A percentile compares a stretch with the other conserved stretches of the same genome.
Conservation (phyloP, 1,140 invertebrate species). For the Drosophila bipectinata region DNA sequence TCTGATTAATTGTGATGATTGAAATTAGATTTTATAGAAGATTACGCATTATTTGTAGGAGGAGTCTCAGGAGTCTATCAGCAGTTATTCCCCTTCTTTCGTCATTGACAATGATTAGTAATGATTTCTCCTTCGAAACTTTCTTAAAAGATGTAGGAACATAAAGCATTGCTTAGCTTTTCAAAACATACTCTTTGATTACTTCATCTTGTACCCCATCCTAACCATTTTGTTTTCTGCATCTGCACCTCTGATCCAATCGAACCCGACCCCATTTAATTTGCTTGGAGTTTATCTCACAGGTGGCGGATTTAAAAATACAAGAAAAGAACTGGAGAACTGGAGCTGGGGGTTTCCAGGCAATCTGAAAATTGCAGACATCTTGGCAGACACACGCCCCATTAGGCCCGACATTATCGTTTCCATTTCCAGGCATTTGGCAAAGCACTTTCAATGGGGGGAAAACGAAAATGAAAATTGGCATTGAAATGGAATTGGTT, state of each 20-base stretch:
- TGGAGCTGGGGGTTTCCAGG: not conserved
- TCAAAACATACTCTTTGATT: slow-evolving; percentile 7
- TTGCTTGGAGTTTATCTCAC: slow-evolving; percentile 38
- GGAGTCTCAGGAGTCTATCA: not conserved
- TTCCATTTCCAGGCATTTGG: slow-evolving; percentile 49
- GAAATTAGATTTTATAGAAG: not conserved
- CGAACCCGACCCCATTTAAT: slow-evolving; percentile 69
- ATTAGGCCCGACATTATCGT: slow-evolving; percentile 53
- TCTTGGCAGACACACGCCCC: slow-evolving; percentile 54
- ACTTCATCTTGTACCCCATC: slow-evolving; percentile 9
- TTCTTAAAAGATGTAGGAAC: too few species aligned
- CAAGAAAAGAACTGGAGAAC: not conserved
- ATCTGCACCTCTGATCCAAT: slow-evolving; percentile 45
- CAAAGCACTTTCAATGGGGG: slow-evolving; percentile 35
- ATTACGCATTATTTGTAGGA: not conserved
- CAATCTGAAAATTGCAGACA: slow-evolving; percentile 61
- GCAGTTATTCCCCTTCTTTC: not conserved
- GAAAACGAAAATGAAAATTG: slow-evolving; percentile 70
- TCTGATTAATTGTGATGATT: not conserved
- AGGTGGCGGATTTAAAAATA: slow-evolving; percentile 9
- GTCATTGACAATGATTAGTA: too few species aligned
- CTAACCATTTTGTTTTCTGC: slow-evolving; percentile 23
- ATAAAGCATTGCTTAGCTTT: not conserved
- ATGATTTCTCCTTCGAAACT: too few species aligned
- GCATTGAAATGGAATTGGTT: slow-evolving; percentile 65